Base-by-base conservation (phyloP, 1,140 invertebrate genomes). In the Drosophila albomicans region DNA sequence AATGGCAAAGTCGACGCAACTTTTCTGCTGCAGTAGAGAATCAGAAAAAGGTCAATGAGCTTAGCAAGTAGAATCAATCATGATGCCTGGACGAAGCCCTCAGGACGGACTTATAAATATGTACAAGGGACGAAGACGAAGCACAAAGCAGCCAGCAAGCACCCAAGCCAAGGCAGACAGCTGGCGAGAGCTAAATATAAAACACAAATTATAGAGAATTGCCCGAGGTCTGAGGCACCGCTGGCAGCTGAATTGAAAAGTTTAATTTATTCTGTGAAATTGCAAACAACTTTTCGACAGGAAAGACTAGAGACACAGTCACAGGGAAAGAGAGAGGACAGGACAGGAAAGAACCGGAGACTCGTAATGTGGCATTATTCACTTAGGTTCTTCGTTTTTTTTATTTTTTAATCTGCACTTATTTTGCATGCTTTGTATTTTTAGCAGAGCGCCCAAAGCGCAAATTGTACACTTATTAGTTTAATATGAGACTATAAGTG, bases 41-140 rank as follows among this genome's bases (percentile, higher is more conserved):
- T 56, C n/a, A 28, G 48, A 49, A 76, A 70, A 80, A 85, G 81
- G 73, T 85, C 81, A 85, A 85, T 85, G 78, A 56, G 74, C 81
- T 76, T 48, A 58, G 59, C 11, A 48, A 56, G 41, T 52, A 45
- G 63, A 81, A 81, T 81, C 69, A 77, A 73, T 70, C 59, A 65
- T 41, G 59, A 64, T 25, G 51, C 11, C 30, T 16, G 57, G 45
- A 32, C 57, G 20, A 15, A 54, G 20, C 54, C 76, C 77, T 79
- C 16, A 64, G 72, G 81, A 61, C 77, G 43, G 30, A 74, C 56
- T 84, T 77, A 68, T 43, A 56, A 28, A 48, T 28, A 52, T 48
- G 41, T 45, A 54, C 35, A 76, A 48, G 20, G 32, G 45, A 13
- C 25, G 48, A 61, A n/a, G 11, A 32, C 2, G 7, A 10, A 38